Percentiles rank a stretch among this genome's conserved stretches.
Evolutionary conservation across 2,888 invertebrate species (phyloP).

Genomic region (Anodontia alba): DNA sequence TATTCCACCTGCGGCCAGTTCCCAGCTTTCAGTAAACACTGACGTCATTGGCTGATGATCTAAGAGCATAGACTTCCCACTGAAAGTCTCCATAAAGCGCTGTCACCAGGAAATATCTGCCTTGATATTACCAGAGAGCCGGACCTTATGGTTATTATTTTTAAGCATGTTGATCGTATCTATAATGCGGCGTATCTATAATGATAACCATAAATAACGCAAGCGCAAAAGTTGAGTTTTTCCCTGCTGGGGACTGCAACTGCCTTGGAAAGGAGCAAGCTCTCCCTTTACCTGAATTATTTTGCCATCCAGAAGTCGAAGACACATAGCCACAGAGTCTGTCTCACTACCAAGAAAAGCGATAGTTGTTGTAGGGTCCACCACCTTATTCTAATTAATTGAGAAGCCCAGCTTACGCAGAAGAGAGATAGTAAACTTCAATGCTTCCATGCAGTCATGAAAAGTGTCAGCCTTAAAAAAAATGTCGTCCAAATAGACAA

Average conservation of each 20-base stretch:
- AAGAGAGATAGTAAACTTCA: no score
- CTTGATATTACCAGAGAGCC: background rate
- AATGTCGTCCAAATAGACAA: no score
- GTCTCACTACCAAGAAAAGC: no score
- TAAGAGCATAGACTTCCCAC: slow-evolving; percentile 27
- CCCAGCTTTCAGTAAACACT: slow-evolving; percentile 32
- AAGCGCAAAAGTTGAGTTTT: slow-evolving; percentile 34
- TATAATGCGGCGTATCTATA: slow-evolving; percentile 21
- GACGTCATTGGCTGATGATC: slow-evolving; percentile 19
- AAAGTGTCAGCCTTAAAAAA: no score
- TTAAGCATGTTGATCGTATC: background rate
- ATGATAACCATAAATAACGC: slow-evolving; percentile 36
- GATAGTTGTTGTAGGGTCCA: slow-evolving; percentile 8
- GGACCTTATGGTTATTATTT: slow-evolving; percentile 16
- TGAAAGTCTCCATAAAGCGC: slow-evolving; percentile 21
- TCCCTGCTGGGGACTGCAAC: background rate
- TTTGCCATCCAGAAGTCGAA: slow-evolving; percentile 25
- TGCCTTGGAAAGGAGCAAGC: background rate
- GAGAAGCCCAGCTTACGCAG: slow-evolving; percentile 6
- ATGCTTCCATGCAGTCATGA: no score
- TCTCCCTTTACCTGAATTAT: background rate
- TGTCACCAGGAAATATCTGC: slow-evolving; percentile 35
- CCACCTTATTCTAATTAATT: slow-evolving; percentile 17
- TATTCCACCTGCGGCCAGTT: slow-evolving; percentile 15
- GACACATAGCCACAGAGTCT: no score